These are phyloP conservation scores for Strigamia transsilvanica DNA, from an alignment of 2,888 invertebrate genomes.

Conservation along the genomic window DNA sequence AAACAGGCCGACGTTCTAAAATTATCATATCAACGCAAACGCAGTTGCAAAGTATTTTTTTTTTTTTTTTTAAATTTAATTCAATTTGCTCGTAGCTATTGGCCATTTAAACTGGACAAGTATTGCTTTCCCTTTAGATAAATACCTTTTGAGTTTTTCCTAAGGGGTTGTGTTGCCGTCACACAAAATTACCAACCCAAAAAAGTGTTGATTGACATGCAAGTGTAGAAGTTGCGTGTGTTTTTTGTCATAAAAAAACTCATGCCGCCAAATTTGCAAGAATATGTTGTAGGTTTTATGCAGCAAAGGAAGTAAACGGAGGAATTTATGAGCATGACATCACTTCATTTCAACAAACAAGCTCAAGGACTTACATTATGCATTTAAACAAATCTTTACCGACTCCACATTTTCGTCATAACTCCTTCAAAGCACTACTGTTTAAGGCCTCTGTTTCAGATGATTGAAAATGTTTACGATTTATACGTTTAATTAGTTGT, in stretches of 20 bases:
- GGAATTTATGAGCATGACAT: neutral
- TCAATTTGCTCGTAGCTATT: neutral
- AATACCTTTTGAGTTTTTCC: slow-evolving; percentile 5
- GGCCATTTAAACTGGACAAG: neutral
- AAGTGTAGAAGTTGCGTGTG: neutral
- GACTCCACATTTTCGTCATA: too few relatives aligned
- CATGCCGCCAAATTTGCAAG: slow-evolving; percentile 3
- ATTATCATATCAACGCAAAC: neutral
- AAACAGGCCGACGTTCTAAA: slow-evolving; percentile 10
- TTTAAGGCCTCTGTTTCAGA: too few relatives aligned
- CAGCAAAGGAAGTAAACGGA: neutral
- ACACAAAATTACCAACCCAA: neutral
- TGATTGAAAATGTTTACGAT: neutral
- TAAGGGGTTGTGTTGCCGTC: neutral
- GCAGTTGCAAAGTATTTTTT: neutral
- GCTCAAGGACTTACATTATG: neutral
- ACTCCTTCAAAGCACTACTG: too few relatives aligned
- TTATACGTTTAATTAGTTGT: neutral
- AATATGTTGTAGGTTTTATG: neutral
- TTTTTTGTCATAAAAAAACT: neutral
- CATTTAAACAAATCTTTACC: neutral
- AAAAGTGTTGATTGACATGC: neutral
- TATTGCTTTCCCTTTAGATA: slow-evolving; percentile 14
- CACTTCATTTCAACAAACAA: slow-evolving; percentile 16
- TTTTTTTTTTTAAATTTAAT: neutral